phyloP scores from a whole-genome alignment of 2,888 invertebrate genomes.

The Eulithis prunata region DNA sequence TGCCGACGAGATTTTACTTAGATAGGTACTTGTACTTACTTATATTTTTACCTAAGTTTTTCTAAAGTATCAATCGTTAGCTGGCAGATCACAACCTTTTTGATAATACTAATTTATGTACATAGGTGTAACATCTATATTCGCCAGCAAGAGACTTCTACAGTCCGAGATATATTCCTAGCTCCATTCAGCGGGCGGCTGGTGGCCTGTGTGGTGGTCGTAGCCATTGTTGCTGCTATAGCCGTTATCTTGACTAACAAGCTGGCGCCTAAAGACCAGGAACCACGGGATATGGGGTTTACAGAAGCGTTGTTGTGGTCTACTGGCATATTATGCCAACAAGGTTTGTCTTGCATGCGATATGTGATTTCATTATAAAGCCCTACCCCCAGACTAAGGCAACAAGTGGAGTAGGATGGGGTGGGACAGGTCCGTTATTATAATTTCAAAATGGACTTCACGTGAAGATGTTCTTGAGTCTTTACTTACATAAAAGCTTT shows the following conservation, averaged over 20 bases:
- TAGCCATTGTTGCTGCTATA: conserved; percentile 76
- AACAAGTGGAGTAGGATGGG: too few species aligned
- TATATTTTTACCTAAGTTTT: too few species aligned
- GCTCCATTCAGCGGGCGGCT: conserved; percentile 85
- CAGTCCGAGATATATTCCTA: conserved; percentile 85
- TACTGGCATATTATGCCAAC: conserved; percentile 86
- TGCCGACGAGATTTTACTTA: conserved; percentile 4
- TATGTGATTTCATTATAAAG: background rate
- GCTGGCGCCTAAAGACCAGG: conserved; percentile 67
- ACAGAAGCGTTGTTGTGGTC: conserved; percentile 86
- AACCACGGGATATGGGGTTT: conserved; percentile 62
- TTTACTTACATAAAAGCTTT: too few species aligned
- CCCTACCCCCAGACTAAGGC: background rate
- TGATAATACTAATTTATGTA: background rate
- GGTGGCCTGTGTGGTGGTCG: conserved; percentile 79
- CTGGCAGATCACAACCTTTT: background rate
- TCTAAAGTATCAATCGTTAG: too few species aligned
- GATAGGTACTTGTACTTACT: background rate
- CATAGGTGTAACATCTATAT: conserved; percentile 86
- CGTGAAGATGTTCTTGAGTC: too few species aligned
- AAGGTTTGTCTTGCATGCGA: conserved; percentile 69
- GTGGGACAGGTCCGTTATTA: too few species aligned
- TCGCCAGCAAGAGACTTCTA: conserved; percentile 85
- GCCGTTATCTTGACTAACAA: conserved; percentile 79
- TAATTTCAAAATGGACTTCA: too few species aligned